Percentiles rank a stretch among this genome's conserved stretches.
phyloP scores from a whole-genome alignment of 1,140 invertebrate genomes.

The Ganaspis sp. region DNA sequence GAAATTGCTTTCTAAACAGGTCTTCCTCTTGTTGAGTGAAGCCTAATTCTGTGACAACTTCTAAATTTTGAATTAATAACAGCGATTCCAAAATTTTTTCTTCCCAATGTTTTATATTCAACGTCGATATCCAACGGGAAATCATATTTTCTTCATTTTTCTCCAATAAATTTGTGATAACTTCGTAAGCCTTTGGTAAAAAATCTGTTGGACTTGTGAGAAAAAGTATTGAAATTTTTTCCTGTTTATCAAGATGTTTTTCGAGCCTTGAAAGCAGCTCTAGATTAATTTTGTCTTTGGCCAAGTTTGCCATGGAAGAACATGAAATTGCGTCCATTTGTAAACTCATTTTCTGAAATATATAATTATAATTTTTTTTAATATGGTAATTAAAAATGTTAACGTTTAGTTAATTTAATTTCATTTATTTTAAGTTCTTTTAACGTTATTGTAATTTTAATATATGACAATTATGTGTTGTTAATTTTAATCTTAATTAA shows the following conservation, averaged over 20 bases:
- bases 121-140: not conserved
- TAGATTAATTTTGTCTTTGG: not conserved
- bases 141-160: not conserved
- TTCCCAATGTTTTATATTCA: not conserved
- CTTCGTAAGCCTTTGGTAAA: not conserved
- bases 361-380: no score
- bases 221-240: slow-evolving; percentile 26
- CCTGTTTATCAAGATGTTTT: not conserved
- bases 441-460: no score
- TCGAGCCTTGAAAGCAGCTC: not conserved
- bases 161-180: not conserved
- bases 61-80: not conserved
- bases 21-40: not conserved
- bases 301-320: not conserved
- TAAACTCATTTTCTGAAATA: not conserved
- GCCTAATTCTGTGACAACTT: not conserved
- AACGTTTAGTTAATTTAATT: no score
- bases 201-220: not conserved
- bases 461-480: no score
- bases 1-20: not conserved
- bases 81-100: not conserved
- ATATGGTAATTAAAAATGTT: no score
- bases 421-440: no score
- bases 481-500: no score
- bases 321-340: not conserved